Evolutionary conservation across 2,888 invertebrate species (phyloP), one percentile per base, ranked within the genome.

Genomic region (Cactoblastis cactorum): DNA sequence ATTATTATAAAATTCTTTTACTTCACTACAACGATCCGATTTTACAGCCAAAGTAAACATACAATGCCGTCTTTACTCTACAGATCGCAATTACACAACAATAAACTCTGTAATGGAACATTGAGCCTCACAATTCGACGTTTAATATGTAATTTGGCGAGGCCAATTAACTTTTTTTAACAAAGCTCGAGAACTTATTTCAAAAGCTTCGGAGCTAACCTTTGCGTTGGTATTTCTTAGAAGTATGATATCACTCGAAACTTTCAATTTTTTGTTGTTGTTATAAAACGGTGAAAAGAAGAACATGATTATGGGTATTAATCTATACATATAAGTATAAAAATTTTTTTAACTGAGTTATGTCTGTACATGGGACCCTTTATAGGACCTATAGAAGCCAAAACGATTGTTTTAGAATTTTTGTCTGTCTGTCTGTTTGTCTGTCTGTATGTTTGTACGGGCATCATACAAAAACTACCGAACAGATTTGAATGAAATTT

Each of bases 1-100:
- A 77, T 73, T 78, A 80, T 83, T 85, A 84, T 80, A 81, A 83
- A 81, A 82, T 83, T 80, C 80, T 78, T 69, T 67, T 62, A 65
- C 64, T 53, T 63, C 55, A 46, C 62, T 51, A 49, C 53, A 46
- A 45, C 51, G 57, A 57, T 52, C 12, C 35, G 37, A 53, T 52
- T 49, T 43, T 50, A 67, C 65, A 53, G 61, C 53, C 32, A 49
- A 51, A 51, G 39, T 49, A 51, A 53, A 51, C 39, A 43, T 63
- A 56, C 74, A 75, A 60, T 59, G 71, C 56, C 11, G 49, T 15
- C 50, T 55, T 57, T 41, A 39, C 47, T 46, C 34, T n/a, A 22
- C 34, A 3, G 12, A 19, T 14, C 22, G 5, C n/a, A 3, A 11
- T 14, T 12, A 1, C 9, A 1, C 24, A 1, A 5, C 3, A 35